Evolutionary conservation across 2,797 vertebrate genomes (phyloP), one percentile per base, ranked within the genome.

Genomic region (Philypnodon macrostomus): DNA sequence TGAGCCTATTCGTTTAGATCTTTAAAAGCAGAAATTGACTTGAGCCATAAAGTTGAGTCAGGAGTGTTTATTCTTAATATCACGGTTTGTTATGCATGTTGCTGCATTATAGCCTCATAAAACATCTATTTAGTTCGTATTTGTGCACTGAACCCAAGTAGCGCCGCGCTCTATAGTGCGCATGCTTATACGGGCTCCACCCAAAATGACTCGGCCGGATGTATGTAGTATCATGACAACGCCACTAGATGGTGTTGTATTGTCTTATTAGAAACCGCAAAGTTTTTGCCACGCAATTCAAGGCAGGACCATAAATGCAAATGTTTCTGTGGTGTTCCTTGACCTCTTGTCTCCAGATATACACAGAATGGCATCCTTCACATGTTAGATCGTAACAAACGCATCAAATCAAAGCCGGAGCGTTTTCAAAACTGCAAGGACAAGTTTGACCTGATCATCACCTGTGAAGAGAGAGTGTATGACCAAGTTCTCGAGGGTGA

Each of bases 401-500:
- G 96, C 57, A 98, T 99, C 83, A 99, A 99, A 73, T 87, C 91
- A 2, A 92, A 96, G 30, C 97, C 97, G 0, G 97, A 99, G 63
- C 88, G 97, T 12, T 99, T 99, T 84, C 97, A 99, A 83, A 95
- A 82, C 84, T 99, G 95, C 85, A 96, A 92, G 80, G 97, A 99
- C 0, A 90, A 92, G 79, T 99, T 99, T 70, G 96, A 98, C 63
- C 90, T 98, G 74, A 95, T 99, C 77, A 92, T 99, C 80, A 98
- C 97, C 14, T 99, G 97, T 37, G 97, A 99, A 69, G 97, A 99
- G 84, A 83, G 97, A 46, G 97, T 99, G 50, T 99, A 98, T 58
- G 97, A 99, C 78, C 97, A 98, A 90, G 96, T 99, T 63, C 83
- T 99, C 62, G 97, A 99, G 92, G 97, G 97, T 99, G 88, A 94